These are phyloP conservation scores for Lycophotia porphyrea DNA, from an alignment of 2,888 invertebrate genomes.

Conservation along the genomic window DNA sequence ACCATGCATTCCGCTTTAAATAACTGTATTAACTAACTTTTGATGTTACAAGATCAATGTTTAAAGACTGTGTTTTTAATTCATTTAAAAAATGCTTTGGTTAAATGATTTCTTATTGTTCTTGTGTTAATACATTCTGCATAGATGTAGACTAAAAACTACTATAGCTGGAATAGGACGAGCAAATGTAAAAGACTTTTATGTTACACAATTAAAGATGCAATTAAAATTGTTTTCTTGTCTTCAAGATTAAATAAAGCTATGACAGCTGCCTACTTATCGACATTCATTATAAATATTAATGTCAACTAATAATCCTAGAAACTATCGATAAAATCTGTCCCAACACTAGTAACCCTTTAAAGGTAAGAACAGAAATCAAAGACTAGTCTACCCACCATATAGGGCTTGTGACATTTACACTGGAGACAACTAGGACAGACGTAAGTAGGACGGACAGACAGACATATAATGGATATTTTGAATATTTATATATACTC, in stretches of 20 bases:
- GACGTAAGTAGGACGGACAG: constrained; percentile 43
- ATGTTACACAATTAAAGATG: neutral
- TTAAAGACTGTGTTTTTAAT: neutral
- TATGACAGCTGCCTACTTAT: neutral
- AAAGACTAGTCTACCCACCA: constrained; percentile 51
- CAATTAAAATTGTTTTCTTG: neutral
- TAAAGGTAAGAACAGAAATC: constrained; percentile 64
- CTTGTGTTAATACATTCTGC: too few species aligned
- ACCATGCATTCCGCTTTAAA: constrained; percentile 24
- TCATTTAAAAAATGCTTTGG: neutral
- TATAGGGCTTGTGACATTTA: constrained; percentile 64
- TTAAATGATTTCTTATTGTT: neutral
- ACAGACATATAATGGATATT: constrained; percentile 48
- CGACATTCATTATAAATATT: neutral
- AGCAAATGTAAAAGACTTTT: neutral
- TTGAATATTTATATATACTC: constrained; percentile 49
- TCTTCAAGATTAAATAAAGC: neutral
- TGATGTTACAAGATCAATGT: constrained; percentile 2
- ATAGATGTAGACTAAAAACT: neutral
- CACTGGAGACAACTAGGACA: constrained; percentile 52
- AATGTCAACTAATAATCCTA: neutral
- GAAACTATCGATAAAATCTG: constrained; percentile 39
- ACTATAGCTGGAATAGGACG: neutral
- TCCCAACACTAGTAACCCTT: constrained; percentile 54
- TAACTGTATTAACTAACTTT: constrained; percentile 15